A percentile compares a stretch with the other conserved stretches of the same genome.
Evolutionary conservation across 2,888 invertebrate genomes (phyloP).

Genomic region (Drosophila stalkeri): DNA sequence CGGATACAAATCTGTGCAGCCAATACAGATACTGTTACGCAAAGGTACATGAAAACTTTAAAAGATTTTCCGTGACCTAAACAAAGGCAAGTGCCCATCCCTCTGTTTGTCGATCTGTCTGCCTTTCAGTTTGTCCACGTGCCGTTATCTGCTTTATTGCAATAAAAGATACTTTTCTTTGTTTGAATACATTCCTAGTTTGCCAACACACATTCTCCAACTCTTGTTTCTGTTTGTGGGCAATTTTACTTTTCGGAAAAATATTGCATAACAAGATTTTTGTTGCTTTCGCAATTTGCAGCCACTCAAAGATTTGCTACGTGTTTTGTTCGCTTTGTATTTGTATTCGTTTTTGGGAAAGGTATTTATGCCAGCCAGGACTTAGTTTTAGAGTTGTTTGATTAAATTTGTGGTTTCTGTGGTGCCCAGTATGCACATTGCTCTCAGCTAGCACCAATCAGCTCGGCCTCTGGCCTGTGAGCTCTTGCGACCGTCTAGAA

Average conservation of each 20-base stretch:
- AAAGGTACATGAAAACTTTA: constrained; percentile 63
- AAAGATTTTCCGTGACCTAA: constrained; percentile 49
- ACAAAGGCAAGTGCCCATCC: constrained; percentile 3
- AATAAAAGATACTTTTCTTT: constrained; percentile 62
- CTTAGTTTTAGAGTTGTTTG: constrained; percentile 60
- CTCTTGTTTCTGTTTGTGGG: constrained; percentile 2
- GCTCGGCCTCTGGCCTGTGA: constrained; percentile 4
- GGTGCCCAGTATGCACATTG: constrained; percentile 16
- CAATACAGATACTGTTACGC: constrained; percentile 43
- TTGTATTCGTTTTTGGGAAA: constrained; percentile 10
- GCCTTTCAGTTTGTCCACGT: constrained; percentile 44
- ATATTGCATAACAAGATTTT: constrained; percentile 62
- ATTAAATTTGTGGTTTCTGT: constrained; percentile 68
- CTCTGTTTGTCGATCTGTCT: constrained; percentile 8
- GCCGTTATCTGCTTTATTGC: constrained; percentile 53
- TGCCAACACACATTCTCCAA: constrained; percentile 36
- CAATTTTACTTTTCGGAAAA: constrained; percentile 36
- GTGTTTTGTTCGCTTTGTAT: constrained; percentile 34
- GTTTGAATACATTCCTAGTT: constrained; percentile 36
- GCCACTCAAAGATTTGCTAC: constrained; percentile 48
- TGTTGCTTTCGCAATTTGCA: constrained; percentile 54
- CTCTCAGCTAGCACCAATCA: constrained; percentile 37
- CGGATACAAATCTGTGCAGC: constrained; percentile 69
- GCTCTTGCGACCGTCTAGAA: constrained; percentile 5
- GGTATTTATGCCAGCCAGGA: constrained; percentile 41